Base-by-base conservation (phyloP, 2,113 vertebrate genomes). In the Toxotes jaculatrix region DNA sequence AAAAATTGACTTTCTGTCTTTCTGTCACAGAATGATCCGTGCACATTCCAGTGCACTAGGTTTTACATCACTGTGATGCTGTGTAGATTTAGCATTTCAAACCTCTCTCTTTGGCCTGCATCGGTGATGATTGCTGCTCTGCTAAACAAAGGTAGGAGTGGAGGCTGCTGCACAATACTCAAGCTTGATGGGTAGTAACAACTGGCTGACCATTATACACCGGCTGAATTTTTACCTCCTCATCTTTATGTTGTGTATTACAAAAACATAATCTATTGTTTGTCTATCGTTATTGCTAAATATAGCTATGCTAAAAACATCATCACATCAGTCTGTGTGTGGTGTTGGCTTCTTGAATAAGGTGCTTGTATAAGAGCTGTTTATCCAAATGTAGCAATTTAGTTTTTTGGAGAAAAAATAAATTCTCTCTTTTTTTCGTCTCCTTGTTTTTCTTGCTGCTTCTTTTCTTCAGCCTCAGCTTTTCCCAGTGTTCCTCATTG, bases 1-100 rank as follows among this genome's bases (percentile, higher is more conserved):
- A 89, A 93, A 91, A 90, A 92, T 87, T 69, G 86, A 90, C 86
- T 91, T 91, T 82, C 89, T 88, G 91, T 86, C 88, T 56, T 27
- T 27, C 27, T 68, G 70, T 91, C 82, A 78, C 74, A 83, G 80
- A 91, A 88, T 89, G 85, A 89, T 92, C 77, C 23, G 47, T 80
- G 83, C 74, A 77, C 81, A 77, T 84, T 80, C 56, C 56, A 43
- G 17, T 67, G 80, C 70, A 85, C 84, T 73, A 65, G 84, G 76
- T 91, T 91, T 92, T 87, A 91, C 83, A 90, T 88, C 87, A 84
- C 34, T n/a, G 74, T 74, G 83, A 84, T 66, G 69, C 73, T 68
- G 32, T 36, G 34, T 79, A 80, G 77, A 60, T 84, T 90, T 82
- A 79, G 75, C 75, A 83, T 91, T 87, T 85, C 64, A 78, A 86